Evolutionary conservation across 2,888 invertebrate genomes (phyloP), one percentile per base, ranked within the genome.

Genomic region (Thera britannica): DNA sequence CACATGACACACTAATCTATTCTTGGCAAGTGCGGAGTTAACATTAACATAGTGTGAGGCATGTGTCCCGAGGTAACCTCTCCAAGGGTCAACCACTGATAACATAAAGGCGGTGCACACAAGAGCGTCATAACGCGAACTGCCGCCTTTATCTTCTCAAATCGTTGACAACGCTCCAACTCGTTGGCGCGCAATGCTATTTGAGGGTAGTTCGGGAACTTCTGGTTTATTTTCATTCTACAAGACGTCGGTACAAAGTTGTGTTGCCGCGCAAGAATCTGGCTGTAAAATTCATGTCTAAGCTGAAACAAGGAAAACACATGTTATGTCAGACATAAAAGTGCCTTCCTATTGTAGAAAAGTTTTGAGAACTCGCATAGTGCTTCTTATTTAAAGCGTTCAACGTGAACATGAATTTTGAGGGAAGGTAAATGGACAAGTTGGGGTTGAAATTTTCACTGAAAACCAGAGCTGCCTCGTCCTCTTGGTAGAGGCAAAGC

Each of bases 91-190:
- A 59, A 65, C 65, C 61, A 34, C 63, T 60, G 67, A 67, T 67
- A 67, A 59, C 59, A 61, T 65, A 62, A 65, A 68, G 54, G 58
- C 64, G 58, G 65, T 67, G 68, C 65, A 65, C 71, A 65, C 71
- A 65, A 63, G 62, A 71, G 71, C 65, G 70, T 68, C 77, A 72
- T 76, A 76, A 77, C 74, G 72, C 72, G 73, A 80, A 80, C 75
- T 77, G 77, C 69, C 72, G 73, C 67, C 76, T 79, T 77, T 81
- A 83, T 81, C 81, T 75, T 63, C 67, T 74, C 71, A 78, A 80
- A 80, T 78, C 75, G 81, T 80, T 81, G 80, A 77, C 81, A 78
- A 79, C 73, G 76, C 74, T 79, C 77, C 77, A 77, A 79, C 77
- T 79, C 81, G 75, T 81, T 80, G 75, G 73, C 57, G 69, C 74